Base-by-base conservation (phyloP, 30 jellyfish, hydroid and myxozoan species). In the Pseudorhiza aurosa region DNA sequence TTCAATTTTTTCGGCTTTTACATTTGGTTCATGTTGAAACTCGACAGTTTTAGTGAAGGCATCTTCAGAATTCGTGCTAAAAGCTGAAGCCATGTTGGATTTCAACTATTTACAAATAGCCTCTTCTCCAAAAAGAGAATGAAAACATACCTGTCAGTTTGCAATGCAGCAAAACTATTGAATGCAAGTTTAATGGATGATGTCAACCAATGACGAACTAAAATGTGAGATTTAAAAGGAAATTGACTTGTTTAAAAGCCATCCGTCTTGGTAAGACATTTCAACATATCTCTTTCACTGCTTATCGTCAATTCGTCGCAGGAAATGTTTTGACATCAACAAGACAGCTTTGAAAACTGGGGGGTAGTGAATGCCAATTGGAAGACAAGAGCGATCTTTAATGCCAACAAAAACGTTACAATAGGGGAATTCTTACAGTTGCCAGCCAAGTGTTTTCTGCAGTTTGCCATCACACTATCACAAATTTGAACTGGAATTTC, bases 81-180 rank as follows among this genome's bases (percentile, higher is more conserved):
- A 80, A 1, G 90, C 51, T 0, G 84, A 28, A 69, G 91, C 91
- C 91, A 80, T 80, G 17, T 57, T 76, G 50, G 4, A 17, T 35
- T 77, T 69, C 31, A 37, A 22, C 46, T 14, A 28, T 51, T 0
- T 56, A n/a, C 11, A 70, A 7, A 0, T 4, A 36, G 72, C 55
- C 65, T 70, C 83, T 44, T 12, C 5, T 70, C 47, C 42, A 28
- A 25, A 12, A 30, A 15, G 77, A 64, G 77, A 29, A n/a, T 35
- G 50, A 31, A 53, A 53, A 39, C 50, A 6, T 53, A 53, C 67
- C 67, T 53, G 67, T 19, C 33, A 53, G 35, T 6, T 53, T 53
- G 12, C 2, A 14, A 53, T 53, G 67, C 67, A 53, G 67, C 67
- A 53, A 53, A 53, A 15, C 35, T 10, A 26, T 14, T 1, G 17